Conservation (phyloP, 2,888 invertebrate genomes). For the Spatulosminthurus flaviceps region DNA sequence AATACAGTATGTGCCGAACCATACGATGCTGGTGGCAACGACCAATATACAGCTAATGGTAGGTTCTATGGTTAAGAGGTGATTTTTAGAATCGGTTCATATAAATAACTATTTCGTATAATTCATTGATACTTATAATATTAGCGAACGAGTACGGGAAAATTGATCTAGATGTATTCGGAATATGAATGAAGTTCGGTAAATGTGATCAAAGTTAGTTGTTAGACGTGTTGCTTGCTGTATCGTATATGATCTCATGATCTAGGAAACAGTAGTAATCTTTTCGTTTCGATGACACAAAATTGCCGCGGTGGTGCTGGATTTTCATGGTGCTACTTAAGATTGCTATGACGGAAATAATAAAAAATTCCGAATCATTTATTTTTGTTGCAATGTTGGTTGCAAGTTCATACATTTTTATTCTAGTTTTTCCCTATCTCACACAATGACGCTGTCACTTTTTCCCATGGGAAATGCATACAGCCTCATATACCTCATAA, state of each 20-base stretch:
- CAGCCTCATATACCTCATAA: too few species aligned
- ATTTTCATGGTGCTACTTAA: not conserved
- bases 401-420: not conserved
- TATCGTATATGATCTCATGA: too few species aligned
- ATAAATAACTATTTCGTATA: not conserved
- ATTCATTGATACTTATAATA: not conserved
- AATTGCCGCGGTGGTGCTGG: not conserved
- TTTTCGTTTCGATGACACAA: too few species aligned
- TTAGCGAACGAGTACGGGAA: too few species aligned
- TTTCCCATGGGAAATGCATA: too few species aligned
- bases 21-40: slow-evolving; percentile 74
- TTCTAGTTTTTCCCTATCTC: not conserved
- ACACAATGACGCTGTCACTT: too few species aligned
- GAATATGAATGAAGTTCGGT: too few species aligned
- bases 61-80: slow-evolving; percentile 56
- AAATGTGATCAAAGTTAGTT: too few species aligned
- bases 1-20: slow-evolving; percentile 73
- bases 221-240: too few species aligned
- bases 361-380: not conserved
- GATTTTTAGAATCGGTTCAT: not conserved
- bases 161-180: too few species aligned
- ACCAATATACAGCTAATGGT: slow-evolving; percentile 78
- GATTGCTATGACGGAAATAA: not conserved
- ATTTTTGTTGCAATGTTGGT: not conserved
- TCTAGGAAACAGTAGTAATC: too few species aligned